A percentile compares a stretch with the other conserved stretches of the same genome.
phyloP scores from a whole-genome alignment of 2,797 vertebrate genomes.

The Lemur catta region DNA sequence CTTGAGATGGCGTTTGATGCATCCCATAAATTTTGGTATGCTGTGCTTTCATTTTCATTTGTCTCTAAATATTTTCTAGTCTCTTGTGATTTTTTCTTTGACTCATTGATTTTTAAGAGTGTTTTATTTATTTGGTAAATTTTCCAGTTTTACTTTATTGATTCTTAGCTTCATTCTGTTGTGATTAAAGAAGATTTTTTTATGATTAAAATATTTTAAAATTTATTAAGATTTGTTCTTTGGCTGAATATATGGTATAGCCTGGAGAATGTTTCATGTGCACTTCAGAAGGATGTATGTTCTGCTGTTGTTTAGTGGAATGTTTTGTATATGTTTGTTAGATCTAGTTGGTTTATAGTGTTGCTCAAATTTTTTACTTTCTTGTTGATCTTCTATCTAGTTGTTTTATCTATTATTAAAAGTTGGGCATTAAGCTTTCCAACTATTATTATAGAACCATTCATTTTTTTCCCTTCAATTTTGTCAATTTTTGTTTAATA shows the following conservation, averaged over 20 bases:
- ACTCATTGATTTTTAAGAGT: neutral
- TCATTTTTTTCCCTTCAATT: neutral
- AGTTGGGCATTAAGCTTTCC: neutral
- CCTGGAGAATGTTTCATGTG: neutral
- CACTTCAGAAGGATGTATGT: neutral
- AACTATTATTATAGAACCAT: neutral
- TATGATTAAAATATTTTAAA: neutral
- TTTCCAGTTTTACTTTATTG: too few relatives aligned
- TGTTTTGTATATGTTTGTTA: neutral
- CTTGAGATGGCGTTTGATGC: neutral
- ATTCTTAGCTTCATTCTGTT: neutral
- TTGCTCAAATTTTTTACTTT: neutral
- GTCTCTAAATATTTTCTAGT: neutral
- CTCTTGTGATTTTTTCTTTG: neutral
- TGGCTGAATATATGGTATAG: neutral
- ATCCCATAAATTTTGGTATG: neutral
- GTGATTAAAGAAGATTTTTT: neutral
- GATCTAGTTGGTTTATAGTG: neutral
- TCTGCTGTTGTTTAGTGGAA: neutral
- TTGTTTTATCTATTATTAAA: neutral
- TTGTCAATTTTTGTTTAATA: neutral
- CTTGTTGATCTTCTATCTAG: neutral
- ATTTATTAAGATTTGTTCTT: neutral
- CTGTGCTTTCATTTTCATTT: neutral
- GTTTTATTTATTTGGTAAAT: too few relatives aligned